phyloP scores from a whole-genome alignment of 2,113 vertebrate genomes.

The Hylia prasina region DNA sequence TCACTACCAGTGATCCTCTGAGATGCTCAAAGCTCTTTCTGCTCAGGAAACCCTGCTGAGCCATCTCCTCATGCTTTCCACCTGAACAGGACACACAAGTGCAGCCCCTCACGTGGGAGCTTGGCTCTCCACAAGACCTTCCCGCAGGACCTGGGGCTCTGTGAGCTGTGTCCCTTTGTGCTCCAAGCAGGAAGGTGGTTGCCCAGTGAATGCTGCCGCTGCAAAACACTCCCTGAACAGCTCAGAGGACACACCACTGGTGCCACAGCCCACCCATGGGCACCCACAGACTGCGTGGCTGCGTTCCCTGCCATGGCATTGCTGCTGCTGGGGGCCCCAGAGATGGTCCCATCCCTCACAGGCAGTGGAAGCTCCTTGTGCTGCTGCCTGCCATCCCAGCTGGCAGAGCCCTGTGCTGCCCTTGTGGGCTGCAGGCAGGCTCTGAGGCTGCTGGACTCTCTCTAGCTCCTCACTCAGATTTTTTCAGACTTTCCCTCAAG shows the following conservation, averaged over 20 bases:
- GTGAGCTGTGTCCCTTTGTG: not conserved
- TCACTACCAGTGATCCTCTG: not conserved
- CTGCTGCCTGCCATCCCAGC: not conserved
- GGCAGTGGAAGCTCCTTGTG: not conserved
- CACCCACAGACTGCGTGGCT: not conserved
- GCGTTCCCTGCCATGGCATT: not conserved
- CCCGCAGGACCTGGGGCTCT: not conserved
- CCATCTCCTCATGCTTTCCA: not conserved
- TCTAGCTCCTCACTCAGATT: not conserved
- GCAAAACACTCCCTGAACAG: not conserved
- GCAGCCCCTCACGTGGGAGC: not conserved
- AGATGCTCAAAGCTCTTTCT: not conserved
- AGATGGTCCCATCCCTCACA: not conserved
- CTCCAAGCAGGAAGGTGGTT: not conserved
- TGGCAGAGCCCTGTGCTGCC: not conserved
- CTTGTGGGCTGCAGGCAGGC: not conserved
- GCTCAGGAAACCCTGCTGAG: not conserved
- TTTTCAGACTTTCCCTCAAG: not conserved
- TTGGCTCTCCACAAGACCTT: not conserved
- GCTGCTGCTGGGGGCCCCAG: accelerated
- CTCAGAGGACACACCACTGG: not conserved
- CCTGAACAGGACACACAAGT: not conserved
- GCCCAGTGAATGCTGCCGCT: not conserved
- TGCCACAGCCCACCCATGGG: not conserved
- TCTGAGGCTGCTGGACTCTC: not conserved